A percentile compares a stretch with the other conserved stretches of the same genome.
phyloP scores from a whole-genome alignment of 1,140 invertebrate genomes.

The Calephelis virginiensis region DNA sequence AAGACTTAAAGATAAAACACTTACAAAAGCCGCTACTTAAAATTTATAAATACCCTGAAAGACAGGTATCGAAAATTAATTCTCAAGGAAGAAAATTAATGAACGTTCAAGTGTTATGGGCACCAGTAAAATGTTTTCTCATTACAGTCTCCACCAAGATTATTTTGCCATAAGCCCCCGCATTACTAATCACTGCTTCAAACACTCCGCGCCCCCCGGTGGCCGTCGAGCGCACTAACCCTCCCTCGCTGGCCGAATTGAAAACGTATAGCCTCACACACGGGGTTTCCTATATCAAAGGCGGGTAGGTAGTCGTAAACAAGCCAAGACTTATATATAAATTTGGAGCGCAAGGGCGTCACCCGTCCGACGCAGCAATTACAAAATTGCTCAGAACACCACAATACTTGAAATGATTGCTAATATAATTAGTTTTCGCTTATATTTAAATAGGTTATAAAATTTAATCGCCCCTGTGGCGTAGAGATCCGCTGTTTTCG shows the following conservation, averaged over 20 bases:
- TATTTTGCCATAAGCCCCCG: constrained; percentile 67
- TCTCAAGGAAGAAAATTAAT: neutral
- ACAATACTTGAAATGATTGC: constrained; percentile 32
- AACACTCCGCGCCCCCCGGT: constrained; percentile 53
- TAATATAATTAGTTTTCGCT: constrained; percentile 19
- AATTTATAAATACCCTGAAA: too few relatives aligned
- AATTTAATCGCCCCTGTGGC: too few relatives aligned
- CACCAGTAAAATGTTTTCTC: constrained; percentile 63
- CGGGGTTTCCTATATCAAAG: constrained; percentile 48
- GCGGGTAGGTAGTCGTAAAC: constrained; percentile 44
- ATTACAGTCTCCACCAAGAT: constrained; percentile 67
- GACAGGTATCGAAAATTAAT: too few relatives aligned
- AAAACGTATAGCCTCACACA: constrained; percentile 64
- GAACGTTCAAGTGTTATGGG: constrained; percentile 38
- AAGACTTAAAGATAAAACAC: too few relatives aligned
- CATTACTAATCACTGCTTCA: constrained; percentile 69
- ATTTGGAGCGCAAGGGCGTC: constrained; percentile 32
- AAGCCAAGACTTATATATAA: constrained; percentile 48
- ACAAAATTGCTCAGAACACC: constrained; percentile 26
- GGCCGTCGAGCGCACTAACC: constrained; percentile 48
- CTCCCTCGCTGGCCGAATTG: constrained; percentile 54
- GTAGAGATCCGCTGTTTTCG: too few relatives aligned
- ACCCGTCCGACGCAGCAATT: constrained; percentile 28
- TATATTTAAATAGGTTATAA: neutral
- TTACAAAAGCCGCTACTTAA: too few relatives aligned